Evolutionary conservation across 2,797 vertebrate genomes (phyloP).

Genomic region (Sus cebifrons): DNA sequence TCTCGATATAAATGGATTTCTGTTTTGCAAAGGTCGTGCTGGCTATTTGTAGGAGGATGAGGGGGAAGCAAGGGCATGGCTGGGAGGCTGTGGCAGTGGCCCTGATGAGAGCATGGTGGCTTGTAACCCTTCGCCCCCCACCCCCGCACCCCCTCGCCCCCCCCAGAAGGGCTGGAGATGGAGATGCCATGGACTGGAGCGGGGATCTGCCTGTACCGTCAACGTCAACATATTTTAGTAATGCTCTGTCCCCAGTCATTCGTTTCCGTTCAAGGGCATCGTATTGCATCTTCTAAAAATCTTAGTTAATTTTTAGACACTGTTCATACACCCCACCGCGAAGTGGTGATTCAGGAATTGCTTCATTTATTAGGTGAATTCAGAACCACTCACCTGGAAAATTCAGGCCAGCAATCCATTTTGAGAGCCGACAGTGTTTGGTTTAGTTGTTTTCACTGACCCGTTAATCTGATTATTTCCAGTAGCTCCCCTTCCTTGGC

Average conservation of each 20-base stretch:
- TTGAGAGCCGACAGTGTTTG: neutral
- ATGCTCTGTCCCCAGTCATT: neutral
- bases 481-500: neutral
- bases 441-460: constrained; percentile 16
- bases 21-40: neutral
- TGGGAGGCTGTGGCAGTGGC: neutral
- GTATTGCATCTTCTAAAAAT: neutral
- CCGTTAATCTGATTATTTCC: constrained; percentile 57
- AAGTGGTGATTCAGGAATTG: constrained; percentile 61
- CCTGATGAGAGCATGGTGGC: neutral
- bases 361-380: constrained; percentile 49
- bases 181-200: neutral
- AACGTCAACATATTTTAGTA: neutral
- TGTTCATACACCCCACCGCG: neutral
- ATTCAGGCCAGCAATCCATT: constrained; percentile 35
- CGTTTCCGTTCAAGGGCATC: constrained; percentile 36
- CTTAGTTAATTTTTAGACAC: constrained; percentile 32
- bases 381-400: constrained; percentile 54
- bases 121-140: too few relatives aligned
- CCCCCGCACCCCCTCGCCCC: too few relatives aligned
- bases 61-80: neutral
- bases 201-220: neutral
- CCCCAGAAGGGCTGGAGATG: neutral
- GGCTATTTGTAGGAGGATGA: neutral
- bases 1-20: neutral